Evolutionary conservation across 2,113 vertebrate species (phyloP).

Genomic region (Catharus fuscescens): DNA sequence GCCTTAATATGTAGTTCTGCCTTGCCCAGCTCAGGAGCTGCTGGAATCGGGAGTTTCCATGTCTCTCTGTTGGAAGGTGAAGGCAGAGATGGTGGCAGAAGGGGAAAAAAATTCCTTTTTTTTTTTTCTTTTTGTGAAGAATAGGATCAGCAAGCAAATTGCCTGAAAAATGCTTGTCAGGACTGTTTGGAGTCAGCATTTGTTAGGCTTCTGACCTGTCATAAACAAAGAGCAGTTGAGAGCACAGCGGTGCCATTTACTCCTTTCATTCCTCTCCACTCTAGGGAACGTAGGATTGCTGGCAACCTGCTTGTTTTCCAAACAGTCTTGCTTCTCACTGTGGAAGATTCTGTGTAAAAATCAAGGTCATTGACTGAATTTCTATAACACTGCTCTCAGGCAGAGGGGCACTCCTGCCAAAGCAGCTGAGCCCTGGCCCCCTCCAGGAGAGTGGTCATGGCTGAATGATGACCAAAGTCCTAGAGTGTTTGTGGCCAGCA

Average conservation of each 20-base stretch:
- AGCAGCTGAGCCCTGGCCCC: neutral
- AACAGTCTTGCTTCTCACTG: neutral
- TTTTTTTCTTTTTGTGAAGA: neutral
- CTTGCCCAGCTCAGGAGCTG: neutral
- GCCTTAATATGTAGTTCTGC: neutral
- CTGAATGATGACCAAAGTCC: neutral
- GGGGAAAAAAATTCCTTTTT: fast-evolving
- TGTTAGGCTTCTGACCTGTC: neutral
- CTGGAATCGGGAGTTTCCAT: neutral
- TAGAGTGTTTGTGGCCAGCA: neutral
- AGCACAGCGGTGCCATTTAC: neutral
- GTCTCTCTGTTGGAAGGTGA: neutral
- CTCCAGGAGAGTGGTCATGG: neutral
- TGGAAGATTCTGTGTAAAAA: neutral
- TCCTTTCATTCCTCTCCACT: neutral
- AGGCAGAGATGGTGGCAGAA: neutral
- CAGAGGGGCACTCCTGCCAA: neutral
- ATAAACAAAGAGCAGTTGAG: neutral
- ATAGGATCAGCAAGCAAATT: neutral
- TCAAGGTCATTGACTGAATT: neutral
- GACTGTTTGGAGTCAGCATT: neutral
- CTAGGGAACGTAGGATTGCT: neutral
- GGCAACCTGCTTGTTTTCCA: neutral
- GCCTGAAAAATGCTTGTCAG: neutral
- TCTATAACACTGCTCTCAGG: neutral